Evolutionary conservation across 2,888 invertebrate species (phyloP).

Genomic region (Lutraria lutraria): DNA sequence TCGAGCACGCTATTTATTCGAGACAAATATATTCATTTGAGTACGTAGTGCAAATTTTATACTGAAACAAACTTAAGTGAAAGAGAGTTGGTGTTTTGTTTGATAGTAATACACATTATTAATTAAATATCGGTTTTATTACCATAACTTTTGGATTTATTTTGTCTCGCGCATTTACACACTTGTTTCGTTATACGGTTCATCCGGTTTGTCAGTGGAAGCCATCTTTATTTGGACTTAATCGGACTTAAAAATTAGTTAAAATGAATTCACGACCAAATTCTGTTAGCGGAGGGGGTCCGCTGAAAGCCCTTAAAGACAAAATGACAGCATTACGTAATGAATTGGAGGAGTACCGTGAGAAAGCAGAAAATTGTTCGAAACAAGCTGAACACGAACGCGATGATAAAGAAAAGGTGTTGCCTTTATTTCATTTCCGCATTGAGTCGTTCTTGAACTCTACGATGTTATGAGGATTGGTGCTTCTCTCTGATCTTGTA

Average conservation of each 20-base stretch:
- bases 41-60: not conserved
- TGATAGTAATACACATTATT: not conserved
- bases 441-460: conserved; percentile 14
- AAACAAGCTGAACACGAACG: conserved; percentile 86
- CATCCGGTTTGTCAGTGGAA: conserved; percentile 67
- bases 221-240: conserved; percentile 62
- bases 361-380: conserved; percentile 98
- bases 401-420: conserved; percentile 56
- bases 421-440: conserved; percentile 64
- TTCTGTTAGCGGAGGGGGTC: conserved; percentile 87
- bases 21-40: not conserved
- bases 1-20: not conserved
- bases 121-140: not conserved
- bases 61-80: not conserved
- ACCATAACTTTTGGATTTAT: conserved; percentile 21
- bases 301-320: conserved; percentile 99
- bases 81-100: not conserved
- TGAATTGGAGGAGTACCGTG: conserved; percentile 99
- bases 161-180: conserved; percentile 35
- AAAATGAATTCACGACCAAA: conserved; percentile 45
- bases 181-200: conserved; percentile 27
- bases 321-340: conserved; percentile 99
- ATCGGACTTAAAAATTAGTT: conserved; percentile 39
- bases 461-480: not conserved
- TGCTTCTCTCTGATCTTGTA: not conserved